Evolutionary conservation across 2,113 vertebrate species (phyloP).

Genomic region (Synodontis membranacea): DNA sequence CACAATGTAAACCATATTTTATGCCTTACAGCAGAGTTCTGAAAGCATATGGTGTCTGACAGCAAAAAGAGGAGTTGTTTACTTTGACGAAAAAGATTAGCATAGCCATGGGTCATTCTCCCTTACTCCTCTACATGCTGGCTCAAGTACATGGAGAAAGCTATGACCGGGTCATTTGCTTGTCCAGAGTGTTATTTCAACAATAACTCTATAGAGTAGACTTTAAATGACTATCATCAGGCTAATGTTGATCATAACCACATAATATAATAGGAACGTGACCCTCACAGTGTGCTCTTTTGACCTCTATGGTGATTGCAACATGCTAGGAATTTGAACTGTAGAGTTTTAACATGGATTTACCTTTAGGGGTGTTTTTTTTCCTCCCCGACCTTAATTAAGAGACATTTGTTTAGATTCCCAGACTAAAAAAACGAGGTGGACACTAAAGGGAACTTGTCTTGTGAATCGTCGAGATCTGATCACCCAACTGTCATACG

Average conservation of each 20-base stretch:
- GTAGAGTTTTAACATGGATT: not conserved
- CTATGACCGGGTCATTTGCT: not conserved
- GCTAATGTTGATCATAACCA: not conserved
- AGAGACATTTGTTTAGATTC: constrained; percentile 29
- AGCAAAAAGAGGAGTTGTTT: not conserved
- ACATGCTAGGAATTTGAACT: constrained; percentile 7
- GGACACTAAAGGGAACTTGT: not conserved
- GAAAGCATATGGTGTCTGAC: not conserved
- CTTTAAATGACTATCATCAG: not conserved
- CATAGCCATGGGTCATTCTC: not conserved
- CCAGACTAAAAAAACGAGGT: not conserved
- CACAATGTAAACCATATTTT: not conserved
- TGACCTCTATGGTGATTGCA: not conserved
- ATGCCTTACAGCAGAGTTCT: not conserved
- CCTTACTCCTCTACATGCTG: constrained; percentile 1
- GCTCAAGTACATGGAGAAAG: not conserved
- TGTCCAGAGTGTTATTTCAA: not conserved
- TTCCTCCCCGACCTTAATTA: not conserved
- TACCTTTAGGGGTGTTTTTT: not conserved
- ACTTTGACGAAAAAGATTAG: not conserved
- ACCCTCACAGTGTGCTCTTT: not conserved
- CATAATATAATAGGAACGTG: constrained; percentile 5
- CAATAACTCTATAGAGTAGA: not conserved
- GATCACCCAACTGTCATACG: not conserved
- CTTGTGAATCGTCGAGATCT: not conserved